Base-by-base conservation (phyloP, 2,888 invertebrate genomes). In the Hydriomena furcata region DNA sequence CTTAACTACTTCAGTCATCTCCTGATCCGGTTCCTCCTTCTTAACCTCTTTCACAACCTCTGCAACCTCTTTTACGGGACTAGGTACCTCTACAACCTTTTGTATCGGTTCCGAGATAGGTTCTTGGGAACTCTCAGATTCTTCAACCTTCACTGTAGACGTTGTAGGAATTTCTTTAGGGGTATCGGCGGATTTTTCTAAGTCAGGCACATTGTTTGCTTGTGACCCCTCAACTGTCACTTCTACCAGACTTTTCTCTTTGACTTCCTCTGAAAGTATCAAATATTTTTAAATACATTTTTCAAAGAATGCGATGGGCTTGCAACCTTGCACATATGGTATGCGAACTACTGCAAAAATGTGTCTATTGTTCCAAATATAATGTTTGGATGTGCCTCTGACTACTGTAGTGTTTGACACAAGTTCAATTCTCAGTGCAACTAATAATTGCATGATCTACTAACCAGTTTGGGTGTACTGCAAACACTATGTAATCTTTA, bases 1-100 rank as follows among this genome's bases (percentile, higher is more conserved):
- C 6, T 64, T 65, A 7, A 67, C 65, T 34, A 75, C 71, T 25
- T 82, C 80, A 21, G 68, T 74, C 80, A 86, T 84, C 25, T 79
- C 83, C 48, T 77, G 75, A 71, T 85, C 77, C 35, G 61, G 27
- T 10, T 57, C 65, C 13, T 34, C 42, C 11, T 52, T 61, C 41
- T 69, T 65, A 1, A 55, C 70, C 7, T 76, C 68, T 13, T 51
- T 42, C n/a, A 63, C 58, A 13, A 38, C 24, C 12, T 30, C 30
- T n/a, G 12, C 27, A 27, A 61, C 63, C 49, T 73, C 75, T 60
- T 68, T 76, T 0, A 54, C 61, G 20, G 69, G 69, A 63, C 62
- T 71, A 0, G 63, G 63, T 51, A 68, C 73, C 43, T 67, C 61
- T 23, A 41, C 7, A 8, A 34, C 41, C 12, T 41, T 47, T 32